A percentile compares a stretch with the other conserved stretches of the same genome.
phyloP scores from a whole-genome alignment of 1,140 invertebrate species.

The Drosophila varians region DNA sequence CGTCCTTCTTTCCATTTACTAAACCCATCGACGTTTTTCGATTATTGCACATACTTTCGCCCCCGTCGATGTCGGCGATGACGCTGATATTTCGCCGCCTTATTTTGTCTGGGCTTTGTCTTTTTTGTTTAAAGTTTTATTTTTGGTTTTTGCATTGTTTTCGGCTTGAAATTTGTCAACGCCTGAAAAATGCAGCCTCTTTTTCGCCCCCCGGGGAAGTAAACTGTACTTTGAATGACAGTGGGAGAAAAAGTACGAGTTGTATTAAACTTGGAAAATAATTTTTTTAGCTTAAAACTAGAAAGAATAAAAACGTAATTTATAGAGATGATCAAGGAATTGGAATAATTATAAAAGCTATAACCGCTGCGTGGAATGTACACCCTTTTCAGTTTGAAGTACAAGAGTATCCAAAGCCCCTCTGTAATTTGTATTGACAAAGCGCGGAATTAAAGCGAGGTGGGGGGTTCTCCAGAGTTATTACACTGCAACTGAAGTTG shows the following conservation, averaged over 20 bases:
- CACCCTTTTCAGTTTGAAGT: no score
- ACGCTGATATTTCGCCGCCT: slow-evolving; percentile 24
- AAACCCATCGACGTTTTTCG: slow-evolving; percentile 64
- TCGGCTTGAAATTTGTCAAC: slow-evolving; percentile 72
- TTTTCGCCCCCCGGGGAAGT: background rate
- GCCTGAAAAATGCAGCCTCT: slow-evolving; percentile 62
- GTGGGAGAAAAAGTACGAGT: no score
- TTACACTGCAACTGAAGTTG: slow-evolving; percentile 33
- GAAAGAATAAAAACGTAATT: no score
- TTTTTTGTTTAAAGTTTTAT: slow-evolving; percentile 3
- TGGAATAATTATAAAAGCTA: no score
- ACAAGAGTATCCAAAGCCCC: no score
- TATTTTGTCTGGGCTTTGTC: slow-evolving; percentile 22
- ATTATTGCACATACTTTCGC: slow-evolving; percentile 76
- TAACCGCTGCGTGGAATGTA: no score
- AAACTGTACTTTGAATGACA: background rate
- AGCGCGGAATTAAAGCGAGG: slow-evolving; percentile 5
- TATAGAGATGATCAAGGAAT: no score
- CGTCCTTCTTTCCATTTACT: background rate
- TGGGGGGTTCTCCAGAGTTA: slow-evolving; percentile 4
- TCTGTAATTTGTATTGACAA: slow-evolving; percentile 57
- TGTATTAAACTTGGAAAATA: no score
- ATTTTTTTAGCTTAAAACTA: no score
- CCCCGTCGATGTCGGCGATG: slow-evolving; percentile 34
- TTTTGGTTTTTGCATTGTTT: slow-evolving; percentile 58